Percentiles rank a stretch among this genome's conserved stretches.
These are phyloP conservation scores for Falco rusticolus DNA, from an alignment of 2,797 vertebrate species.

Conservation along the genomic window DNA sequence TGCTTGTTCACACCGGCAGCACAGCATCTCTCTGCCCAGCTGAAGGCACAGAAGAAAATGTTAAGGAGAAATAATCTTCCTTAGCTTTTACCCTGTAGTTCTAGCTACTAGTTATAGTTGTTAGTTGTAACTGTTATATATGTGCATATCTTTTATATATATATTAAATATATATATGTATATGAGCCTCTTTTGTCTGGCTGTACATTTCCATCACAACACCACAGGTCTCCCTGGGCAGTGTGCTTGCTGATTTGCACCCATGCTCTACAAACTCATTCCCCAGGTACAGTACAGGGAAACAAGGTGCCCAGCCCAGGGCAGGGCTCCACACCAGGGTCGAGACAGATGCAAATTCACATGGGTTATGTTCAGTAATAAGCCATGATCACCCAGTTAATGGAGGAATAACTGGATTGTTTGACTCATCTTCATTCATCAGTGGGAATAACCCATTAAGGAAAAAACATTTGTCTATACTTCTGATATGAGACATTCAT, in stretches of 20 bases:
- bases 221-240: background rate
- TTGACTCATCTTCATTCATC: background rate
- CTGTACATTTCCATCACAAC: background rate
- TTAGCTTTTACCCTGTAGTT: background rate
- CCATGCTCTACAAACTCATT: background rate
- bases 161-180: background rate
- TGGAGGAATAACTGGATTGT: background rate
- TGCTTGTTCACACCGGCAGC: fast-evolving
- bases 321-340: background rate
- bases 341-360: background rate
- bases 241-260: background rate
- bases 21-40: background rate
- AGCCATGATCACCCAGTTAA: background rate
- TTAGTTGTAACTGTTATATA: background rate
- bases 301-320: background rate
- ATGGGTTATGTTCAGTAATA: background rate
- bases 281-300: background rate
- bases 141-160: background rate
- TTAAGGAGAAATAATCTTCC: background rate
- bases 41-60: background rate
- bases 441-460: background rate
- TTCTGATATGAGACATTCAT: background rate
- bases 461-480: background rate
- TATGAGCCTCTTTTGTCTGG: background rate
- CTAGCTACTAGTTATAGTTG: background rate